These are phyloP conservation scores for Drosophila formosana DNA, from an alignment of 2,888 invertebrate genomes.

Conservation along the genomic window DNA sequence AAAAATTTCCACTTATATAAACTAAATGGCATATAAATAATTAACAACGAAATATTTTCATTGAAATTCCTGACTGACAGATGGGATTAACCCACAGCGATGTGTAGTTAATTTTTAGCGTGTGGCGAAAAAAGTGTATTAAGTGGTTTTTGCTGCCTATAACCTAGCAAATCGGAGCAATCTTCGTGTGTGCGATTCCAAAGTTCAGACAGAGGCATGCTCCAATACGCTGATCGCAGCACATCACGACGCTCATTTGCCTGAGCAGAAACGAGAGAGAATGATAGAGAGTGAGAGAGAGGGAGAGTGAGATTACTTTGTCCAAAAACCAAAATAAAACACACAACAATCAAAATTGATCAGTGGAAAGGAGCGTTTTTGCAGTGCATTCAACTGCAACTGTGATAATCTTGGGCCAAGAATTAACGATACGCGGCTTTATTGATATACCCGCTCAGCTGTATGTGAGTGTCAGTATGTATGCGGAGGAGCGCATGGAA, in stretches of 20 bases:
- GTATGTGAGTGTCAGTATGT: neutral
- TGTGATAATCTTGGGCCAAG: slow-evolving; percentile 46
- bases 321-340: slow-evolving; percentile 43
- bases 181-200: slow-evolving; percentile 67
- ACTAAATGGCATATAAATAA: neutral
- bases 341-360: slow-evolving; percentile 20
- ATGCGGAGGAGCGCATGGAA: slow-evolving; percentile 56
- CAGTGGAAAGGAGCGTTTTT: slow-evolving; percentile 37
- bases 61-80: slow-evolving; percentile 7
- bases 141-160: slow-evolving; percentile 42
- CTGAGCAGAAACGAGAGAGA: slow-evolving; percentile 8
- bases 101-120: slow-evolving; percentile 6
- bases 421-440: slow-evolving; percentile 49
- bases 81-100: slow-evolving; percentile 13
- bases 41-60: neutral
- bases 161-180: slow-evolving; percentile 58
- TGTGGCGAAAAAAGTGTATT: slow-evolving; percentile 30
- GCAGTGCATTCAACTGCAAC: slow-evolving; percentile 71
- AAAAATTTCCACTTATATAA: slow-evolving; percentile 22
- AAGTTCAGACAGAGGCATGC: slow-evolving; percentile 70
- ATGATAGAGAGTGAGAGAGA: slow-evolving; percentile 1
- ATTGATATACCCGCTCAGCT: slow-evolving; percentile 29
- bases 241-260: slow-evolving; percentile 32
- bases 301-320: slow-evolving; percentile 24
- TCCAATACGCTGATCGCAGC: slow-evolving; percentile 59